phyloP scores from a whole-genome alignment of 2,113 vertebrate species.

The Aix galericulata region DNA sequence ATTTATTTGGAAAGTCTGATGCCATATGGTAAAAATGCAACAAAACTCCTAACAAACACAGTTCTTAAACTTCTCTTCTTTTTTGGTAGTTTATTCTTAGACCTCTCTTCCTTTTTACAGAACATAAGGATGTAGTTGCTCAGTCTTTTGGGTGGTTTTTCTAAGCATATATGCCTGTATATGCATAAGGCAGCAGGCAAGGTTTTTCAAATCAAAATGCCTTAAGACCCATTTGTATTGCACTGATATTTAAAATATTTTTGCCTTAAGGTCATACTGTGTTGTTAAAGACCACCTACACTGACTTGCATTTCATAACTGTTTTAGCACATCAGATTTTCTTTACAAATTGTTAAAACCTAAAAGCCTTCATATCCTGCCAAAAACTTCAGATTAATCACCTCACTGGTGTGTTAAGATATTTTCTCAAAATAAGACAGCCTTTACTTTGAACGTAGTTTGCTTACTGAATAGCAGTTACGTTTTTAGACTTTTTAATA shows the following conservation, averaged over 20 bases:
- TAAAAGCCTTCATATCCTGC: neutral
- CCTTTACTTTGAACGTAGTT: neutral
- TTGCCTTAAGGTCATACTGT: neutral
- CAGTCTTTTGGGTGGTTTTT: neutral
- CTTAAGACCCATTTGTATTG: neutral
- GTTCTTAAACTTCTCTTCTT: neutral
- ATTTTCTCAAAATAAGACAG: constrained; percentile 2
- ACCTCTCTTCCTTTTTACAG: neutral
- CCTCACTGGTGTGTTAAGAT: neutral
- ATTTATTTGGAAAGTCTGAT: neutral
- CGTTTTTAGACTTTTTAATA: neutral
- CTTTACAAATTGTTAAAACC: constrained; percentile 1
- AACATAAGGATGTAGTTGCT: neutral
- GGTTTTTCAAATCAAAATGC: neutral
- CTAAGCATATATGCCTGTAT: neutral
- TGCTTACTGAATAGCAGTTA: neutral
- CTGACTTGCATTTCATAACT: neutral
- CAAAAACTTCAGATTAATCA: neutral
- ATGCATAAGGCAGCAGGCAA: neutral
- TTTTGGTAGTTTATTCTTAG: neutral
- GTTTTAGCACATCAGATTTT: neutral
- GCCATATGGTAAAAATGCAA: neutral
- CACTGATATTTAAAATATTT: neutral
- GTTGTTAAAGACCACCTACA: neutral
- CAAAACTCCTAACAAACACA: neutral